Conservation (phyloP, 2,888 invertebrate genomes). For the Polymixis flavicincta region DNA sequence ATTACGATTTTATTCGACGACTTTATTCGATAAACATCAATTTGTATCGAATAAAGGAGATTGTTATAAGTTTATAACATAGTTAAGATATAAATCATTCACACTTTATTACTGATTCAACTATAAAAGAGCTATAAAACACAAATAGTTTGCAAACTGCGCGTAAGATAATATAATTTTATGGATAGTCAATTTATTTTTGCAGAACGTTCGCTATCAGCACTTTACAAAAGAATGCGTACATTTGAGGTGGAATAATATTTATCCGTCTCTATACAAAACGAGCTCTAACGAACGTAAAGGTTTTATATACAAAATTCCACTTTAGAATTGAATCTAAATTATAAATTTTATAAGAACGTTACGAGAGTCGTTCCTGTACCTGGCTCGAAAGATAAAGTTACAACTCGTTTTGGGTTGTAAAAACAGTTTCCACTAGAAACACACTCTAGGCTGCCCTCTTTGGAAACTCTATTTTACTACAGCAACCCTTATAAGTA, state of each 20-base stretch:
- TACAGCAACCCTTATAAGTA: background rate
- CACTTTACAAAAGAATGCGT: background rate
- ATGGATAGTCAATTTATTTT: background rate
- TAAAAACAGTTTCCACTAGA: background rate
- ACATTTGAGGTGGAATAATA: background rate
- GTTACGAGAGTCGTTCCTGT: background rate
- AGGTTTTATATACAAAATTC: no score
- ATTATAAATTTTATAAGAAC: background rate
- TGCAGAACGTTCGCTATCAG: background rate
- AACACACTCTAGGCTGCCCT: background rate
- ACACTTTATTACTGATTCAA: background rate
- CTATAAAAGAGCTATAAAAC: slow-evolving; percentile 29
- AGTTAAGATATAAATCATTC: slow-evolving; percentile 24
- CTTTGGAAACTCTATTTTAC: background rate
- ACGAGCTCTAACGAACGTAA: background rate
- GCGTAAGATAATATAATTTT: background rate
- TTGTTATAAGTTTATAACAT: background rate
- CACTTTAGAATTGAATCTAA: no score
- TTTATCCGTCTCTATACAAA: background rate
- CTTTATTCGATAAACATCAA: slow-evolving; percentile 10
- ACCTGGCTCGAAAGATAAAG: no score
- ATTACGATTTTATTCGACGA: background rate
- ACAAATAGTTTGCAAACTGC: slow-evolving; percentile 2
- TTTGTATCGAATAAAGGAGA: background rate
- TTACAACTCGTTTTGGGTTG: background rate